Evolutionary conservation across 2,888 invertebrate genomes (phyloP), one percentile per base, ranked within the genome.

Genomic region (Drosophila testacea): DNA sequence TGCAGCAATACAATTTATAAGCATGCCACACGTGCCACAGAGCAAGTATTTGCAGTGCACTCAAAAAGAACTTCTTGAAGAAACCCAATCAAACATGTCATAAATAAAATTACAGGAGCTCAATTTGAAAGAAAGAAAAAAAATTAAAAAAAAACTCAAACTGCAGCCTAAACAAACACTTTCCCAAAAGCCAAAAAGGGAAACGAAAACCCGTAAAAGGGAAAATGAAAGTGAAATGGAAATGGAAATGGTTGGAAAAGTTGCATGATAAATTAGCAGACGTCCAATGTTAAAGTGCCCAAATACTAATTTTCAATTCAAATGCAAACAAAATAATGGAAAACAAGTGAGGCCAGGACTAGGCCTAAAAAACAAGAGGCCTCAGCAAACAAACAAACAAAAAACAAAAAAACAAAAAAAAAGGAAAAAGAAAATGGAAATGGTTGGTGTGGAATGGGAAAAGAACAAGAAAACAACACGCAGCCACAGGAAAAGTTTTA

Each of bases 291-390:
- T 79, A 74, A 83, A 86, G 87, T 80, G 86, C 80, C 79, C 81
- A 67, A 85, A 87, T 86, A 87, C 89, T 89, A 85, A 89, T 85
- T 85, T 85, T 89, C 89, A 85, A 85, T 85, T 85, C 85, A 89
- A 85, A 85, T 85, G 85, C 85, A 87, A 85, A 89, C 85, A 89
- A 83, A 85, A 85, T 87, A 85, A 89, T 83, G 87, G 84, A 84
- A 88, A 81, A 81, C 79, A 88, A 88, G 73, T 69, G 63, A 66
- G 64, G 50, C 56, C 68, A 60, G 13, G 10, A 67, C 63, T 56
- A 73, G 80, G 72, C 57, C 66, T 57, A 50, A 60, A 50, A 60
- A 67, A 65, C 61, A 68, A 72, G 66, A 69, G 61, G 64, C 72
- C 79, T 76, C 39, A 32, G 69, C 86, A 88, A 78, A 88, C 80